Evolutionary conservation across 2,113 vertebrate genomes (phyloP), one percentile per base, ranked within the genome.

Genomic region (Sebastes schlegelii): DNA sequence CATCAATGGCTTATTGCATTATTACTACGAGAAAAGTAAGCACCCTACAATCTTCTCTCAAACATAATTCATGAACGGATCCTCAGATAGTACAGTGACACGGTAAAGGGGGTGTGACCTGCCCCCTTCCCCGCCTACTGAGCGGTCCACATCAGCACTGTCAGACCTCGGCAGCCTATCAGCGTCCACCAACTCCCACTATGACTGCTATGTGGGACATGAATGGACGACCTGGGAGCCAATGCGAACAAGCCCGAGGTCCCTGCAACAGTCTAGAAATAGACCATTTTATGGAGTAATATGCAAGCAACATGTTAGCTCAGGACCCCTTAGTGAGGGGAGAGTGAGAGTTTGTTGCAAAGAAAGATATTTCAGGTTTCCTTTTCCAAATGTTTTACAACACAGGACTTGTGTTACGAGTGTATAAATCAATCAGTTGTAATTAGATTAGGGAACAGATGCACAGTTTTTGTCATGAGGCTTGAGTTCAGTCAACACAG

Each of bases 91-190:
- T 57, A 62, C 46, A 85, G 80, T 64, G 54, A 80, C 84, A 77
- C 60, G 64, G 13, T 8, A 16, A 54, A 55, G 58, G 45, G 52
- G 74, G 58, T 23, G 43, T 34, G 63, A 48, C 65, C 83, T 58
- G 83, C 76, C 83, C 80, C 43, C 12, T n/a, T 64, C 54, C 49
- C 89, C 89, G 58, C 95, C 93, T 74, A 79, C 82, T 77, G 52
- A 13, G 55, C 86, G 61, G 89, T 92, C 93, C 95, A 95, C 95
- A 92, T 94, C 95, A 95, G 91, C 94, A 94, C 88, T 87, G 87
- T 65, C 86, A 84, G 81, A 71, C 48, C 46, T 42, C 9, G 4
- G 34, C 85, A 80, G 88, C 95, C 94, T 79, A 95, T 95, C 94
- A 91, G 54, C 16, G 4, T 71, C 48, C 87, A 91, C 89, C 93